Base-by-base conservation (phyloP, 2,888 invertebrate species). In the Mactromeris polynyma region DNA sequence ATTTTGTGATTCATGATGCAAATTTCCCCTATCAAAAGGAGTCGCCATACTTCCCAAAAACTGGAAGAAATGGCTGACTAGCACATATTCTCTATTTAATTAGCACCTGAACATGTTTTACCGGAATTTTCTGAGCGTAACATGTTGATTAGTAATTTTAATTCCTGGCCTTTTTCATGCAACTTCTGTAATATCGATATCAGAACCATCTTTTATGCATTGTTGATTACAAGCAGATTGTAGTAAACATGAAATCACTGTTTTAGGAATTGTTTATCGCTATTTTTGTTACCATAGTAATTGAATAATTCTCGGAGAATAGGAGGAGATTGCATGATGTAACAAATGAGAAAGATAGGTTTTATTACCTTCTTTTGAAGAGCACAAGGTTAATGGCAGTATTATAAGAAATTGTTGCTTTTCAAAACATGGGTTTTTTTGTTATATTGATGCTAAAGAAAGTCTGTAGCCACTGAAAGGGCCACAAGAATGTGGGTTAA, bases 231-330 rank as follows among this genome's bases (percentile, higher is more conserved):
- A 26, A 26, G 26, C 58, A 64, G 58, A 64, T 64, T 64, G 26
- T 64, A 26, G 21, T 26, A 64, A 64, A 64, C 58, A 64, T 64
- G 58, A 64, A 64, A 64, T 64, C 58, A 26, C 58, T 64, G 58
- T 64, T 64, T 64, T 26, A 26, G 58, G 58, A 21, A 64, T 64
- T 9, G 3, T 64, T 64, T 64, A 64, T 64, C 26, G n/a, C 58
- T 26, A 7, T 6, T 21, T 26, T 21, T 64, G 58, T 64, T 64
- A 26, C 58, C 26, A 64, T 64, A 26, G 58, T n/a, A 9, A 64
- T 64, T n/a, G 58, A n/a, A 26, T 26, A 46, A 46, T 2, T 46
- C 46, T 26, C 58, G n/a, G 58, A 26, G 58, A 64, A 64, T 26
- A 26, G 58, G 58, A 64, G 58, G 58, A 64, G 58, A 26, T 26